phyloP scores from a whole-genome alignment of 2,797 vertebrate species.

The Catamblyrhynchus diadema region DNA sequence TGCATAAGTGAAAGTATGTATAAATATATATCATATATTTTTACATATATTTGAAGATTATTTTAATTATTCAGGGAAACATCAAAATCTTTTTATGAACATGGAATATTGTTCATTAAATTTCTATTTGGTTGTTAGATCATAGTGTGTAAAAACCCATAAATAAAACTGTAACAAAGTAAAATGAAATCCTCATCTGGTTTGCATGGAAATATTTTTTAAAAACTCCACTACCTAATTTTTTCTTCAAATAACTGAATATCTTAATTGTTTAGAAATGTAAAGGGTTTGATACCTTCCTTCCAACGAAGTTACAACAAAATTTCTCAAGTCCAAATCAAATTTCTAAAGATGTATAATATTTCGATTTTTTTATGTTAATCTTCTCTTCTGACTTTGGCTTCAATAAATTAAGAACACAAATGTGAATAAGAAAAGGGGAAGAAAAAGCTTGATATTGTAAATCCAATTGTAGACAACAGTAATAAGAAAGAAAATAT shows the following conservation, averaged over 20 bases:
- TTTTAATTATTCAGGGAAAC: not conserved
- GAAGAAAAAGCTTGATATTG: not conserved
- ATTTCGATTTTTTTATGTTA: not conserved
- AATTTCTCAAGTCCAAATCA: not conserved
- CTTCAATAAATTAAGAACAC: not conserved
- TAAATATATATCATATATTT: not conserved
- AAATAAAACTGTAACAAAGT: not conserved
- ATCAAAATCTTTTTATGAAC: not conserved
- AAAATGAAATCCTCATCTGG: not conserved
- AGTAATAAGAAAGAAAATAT: not conserved
- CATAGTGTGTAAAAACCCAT: fast-evolving
- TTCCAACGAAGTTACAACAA: not conserved
- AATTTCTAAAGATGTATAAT: not conserved
- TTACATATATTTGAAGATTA: not conserved
- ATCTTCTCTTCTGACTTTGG: not conserved
- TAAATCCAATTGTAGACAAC: not conserved
- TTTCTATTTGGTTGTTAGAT: not conserved
- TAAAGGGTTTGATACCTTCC: not conserved
- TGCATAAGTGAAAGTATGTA: not conserved
- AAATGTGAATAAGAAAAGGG: not conserved
- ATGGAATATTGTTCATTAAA: not conserved
- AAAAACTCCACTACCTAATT: not conserved
- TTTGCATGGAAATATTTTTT: not conserved
- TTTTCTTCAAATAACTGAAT: not conserved
- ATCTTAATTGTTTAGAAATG: not conserved